phyloP scores from a whole-genome alignment of 2,113 vertebrate species.

The Podocnemis expansa region DNA sequence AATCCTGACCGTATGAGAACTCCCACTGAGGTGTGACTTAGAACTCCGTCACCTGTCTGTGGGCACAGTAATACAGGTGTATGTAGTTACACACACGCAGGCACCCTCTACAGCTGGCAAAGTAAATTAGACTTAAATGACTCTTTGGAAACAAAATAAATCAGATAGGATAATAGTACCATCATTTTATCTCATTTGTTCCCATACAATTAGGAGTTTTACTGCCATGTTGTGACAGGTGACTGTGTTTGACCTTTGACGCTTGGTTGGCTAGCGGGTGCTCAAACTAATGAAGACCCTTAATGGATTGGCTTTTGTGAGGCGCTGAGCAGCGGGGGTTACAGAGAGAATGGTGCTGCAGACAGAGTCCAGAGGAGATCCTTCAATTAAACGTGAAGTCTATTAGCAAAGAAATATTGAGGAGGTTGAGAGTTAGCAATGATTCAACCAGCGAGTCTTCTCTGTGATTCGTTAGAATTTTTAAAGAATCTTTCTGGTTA shows the following conservation, averaged over 20 bases:
- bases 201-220: conserved; percentile 84
- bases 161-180: conserved; percentile 80
- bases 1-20: not conserved
- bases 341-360: conserved; percentile 79
- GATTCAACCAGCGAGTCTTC: conserved; percentile 76
- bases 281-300: conserved; percentile 84
- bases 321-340: conserved; percentile 76
- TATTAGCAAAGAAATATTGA: conserved; percentile 83
- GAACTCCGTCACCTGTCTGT: not conserved
- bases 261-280: conserved; percentile 82
- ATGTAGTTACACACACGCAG: not conserved
- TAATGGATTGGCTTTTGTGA: conserved; percentile 82
- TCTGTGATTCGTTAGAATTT: conserved; percentile 65
- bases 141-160: conserved; percentile 83
- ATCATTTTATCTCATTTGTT: conserved; percentile 84
- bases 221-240: conserved; percentile 84
- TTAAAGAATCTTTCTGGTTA: conserved; percentile 41
- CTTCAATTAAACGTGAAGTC: conserved; percentile 83
- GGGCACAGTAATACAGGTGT: not conserved
- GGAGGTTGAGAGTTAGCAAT: conserved; percentile 81
- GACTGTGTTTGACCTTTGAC: conserved; percentile 84
- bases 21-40: not conserved
- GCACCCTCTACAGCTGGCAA: conserved; percentile 63
- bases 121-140: conserved; percentile 82
- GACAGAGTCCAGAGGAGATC: conserved; percentile 81